Percentiles rank a stretch among this genome's conserved stretches.
phyloP scores from a whole-genome alignment of 1,140 invertebrate genomes.

The Drosophila parvula region DNA sequence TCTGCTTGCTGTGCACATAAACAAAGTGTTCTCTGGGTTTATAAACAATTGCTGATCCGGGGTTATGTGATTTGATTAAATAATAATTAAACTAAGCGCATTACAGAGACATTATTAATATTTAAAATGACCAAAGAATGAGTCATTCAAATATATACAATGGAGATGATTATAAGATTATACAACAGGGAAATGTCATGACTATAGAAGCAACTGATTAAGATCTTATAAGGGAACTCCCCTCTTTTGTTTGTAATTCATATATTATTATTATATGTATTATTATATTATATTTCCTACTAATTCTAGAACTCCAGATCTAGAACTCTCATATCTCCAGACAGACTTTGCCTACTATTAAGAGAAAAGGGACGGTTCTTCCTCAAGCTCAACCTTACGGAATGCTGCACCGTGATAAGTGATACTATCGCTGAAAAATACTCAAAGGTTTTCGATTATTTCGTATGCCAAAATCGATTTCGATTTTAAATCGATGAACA shows the following conservation, averaged over 20 bases:
- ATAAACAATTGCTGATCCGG: background rate
- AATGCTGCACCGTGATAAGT: background rate
- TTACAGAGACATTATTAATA: too few species aligned
- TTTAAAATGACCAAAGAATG: too few species aligned
- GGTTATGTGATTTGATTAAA: background rate
- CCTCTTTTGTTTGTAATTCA: too few species aligned
- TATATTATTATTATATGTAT: too few species aligned
- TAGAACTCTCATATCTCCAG: background rate
- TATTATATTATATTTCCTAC: too few species aligned
- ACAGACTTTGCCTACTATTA: background rate
- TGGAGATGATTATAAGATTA: background rate
- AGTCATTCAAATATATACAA: too few species aligned
- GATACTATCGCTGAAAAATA: background rate
- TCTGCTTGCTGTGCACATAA: conserved; percentile 16
- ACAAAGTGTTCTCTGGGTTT: conserved; percentile 6
- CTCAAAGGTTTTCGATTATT: background rate
- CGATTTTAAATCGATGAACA: background rate
- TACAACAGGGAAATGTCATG: background rate
- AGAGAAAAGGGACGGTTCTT: background rate
- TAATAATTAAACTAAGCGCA: too few species aligned
- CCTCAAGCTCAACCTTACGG: background rate
- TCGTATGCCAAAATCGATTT: background rate
- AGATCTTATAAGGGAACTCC: background rate
- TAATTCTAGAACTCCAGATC: too few species aligned
- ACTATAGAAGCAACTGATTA: background rate